Conservation (phyloP, 1,140 invertebrate species). For the Drosophila persimilis region DNA sequence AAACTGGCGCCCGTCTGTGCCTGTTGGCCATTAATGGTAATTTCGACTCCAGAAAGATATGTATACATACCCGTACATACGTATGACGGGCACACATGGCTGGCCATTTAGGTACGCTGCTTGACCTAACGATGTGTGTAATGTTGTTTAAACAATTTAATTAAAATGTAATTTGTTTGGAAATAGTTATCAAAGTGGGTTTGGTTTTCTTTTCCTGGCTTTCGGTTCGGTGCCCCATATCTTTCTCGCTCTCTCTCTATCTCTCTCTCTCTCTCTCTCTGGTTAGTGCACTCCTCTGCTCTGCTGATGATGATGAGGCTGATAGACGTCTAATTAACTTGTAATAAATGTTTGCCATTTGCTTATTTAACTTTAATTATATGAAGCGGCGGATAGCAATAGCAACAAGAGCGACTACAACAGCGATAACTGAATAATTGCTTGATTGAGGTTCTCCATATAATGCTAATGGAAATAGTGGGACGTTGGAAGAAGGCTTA, state of each 20-base stretch:
- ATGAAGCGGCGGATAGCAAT: constrained; percentile 37
- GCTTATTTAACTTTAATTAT: constrained; percentile 79
- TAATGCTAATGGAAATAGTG: constrained; percentile 5
- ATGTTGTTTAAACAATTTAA: constrained; percentile 83
- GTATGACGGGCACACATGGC: constrained; percentile 33
- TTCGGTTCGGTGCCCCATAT: constrained; percentile 11
- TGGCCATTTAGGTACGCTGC: constrained; percentile 76
- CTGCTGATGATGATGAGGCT: constrained; percentile 71
- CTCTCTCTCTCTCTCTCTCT: not conserved
- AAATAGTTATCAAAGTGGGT: constrained; percentile 79
- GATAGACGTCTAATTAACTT: constrained; percentile 80
- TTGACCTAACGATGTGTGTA: constrained; percentile 82
- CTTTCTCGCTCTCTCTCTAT: constrained; percentile 4
- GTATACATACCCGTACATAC: constrained; percentile 1
- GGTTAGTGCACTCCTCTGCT: constrained; percentile 8
- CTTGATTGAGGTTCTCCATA: constrained; percentile 45
- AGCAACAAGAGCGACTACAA: constrained; percentile 40
- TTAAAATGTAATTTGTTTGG: constrained; percentile 83
- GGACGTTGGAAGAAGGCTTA: constrained; percentile 5
- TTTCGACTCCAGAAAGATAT: constrained; percentile 58
- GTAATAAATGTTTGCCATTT: constrained; percentile 80
- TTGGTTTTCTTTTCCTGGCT: constrained; percentile 41
- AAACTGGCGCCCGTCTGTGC: constrained; percentile 71
- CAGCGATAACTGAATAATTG: constrained; percentile 62
- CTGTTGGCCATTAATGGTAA: constrained; percentile 71